These are phyloP conservation scores for Columba janthina DNA, from an alignment of 2,113 vertebrate genomes.

Conservation along the genomic window DNA sequence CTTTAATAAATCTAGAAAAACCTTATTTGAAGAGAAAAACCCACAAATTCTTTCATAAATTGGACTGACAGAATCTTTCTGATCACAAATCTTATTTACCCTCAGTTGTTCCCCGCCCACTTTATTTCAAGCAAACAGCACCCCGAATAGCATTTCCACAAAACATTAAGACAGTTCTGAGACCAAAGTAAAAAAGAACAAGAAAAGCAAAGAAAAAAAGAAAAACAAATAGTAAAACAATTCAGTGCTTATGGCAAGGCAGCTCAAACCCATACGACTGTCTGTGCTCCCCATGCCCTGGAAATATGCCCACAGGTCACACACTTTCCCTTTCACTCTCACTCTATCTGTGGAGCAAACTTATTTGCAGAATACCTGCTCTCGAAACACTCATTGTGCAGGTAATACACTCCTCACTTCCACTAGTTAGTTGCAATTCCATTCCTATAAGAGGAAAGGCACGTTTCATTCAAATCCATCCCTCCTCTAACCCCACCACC, in stretches of 20 bases:
- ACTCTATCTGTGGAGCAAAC: not conserved
- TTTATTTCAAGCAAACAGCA: constrained; percentile 69
- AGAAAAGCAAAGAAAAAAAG: not conserved
- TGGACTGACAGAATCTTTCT: constrained; percentile 38
- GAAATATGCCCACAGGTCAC: constrained; percentile 61
- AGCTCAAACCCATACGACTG: constrained; percentile 19
- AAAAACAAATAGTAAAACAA: not conserved
- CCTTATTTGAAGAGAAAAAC: not conserved
- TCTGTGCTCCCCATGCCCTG: constrained; percentile 42
- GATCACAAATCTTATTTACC: constrained; percentile 39
- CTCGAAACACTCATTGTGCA: constrained; percentile 25
- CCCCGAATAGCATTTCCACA: constrained; percentile 21
- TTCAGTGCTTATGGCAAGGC: not conserved
- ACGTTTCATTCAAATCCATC: constrained; percentile 40
- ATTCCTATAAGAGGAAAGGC: constrained; percentile 57
- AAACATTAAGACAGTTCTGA: constrained; percentile 52
- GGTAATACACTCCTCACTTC: constrained; percentile 37
- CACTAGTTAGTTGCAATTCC: constrained; percentile 45
- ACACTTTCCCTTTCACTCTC: not conserved
- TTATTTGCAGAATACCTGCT: constrained; percentile 30
- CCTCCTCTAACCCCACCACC: not conserved
- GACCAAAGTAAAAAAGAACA: constrained; percentile 10
- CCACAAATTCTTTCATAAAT: not conserved
- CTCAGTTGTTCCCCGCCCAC: constrained; percentile 41
- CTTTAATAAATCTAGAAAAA: constrained; percentile 10